A percentile compares a stretch with the other conserved stretches of the same genome.
phyloP scores from a whole-genome alignment of 2,113 vertebrate genomes.

The Erinaceus europaeus region DNA sequence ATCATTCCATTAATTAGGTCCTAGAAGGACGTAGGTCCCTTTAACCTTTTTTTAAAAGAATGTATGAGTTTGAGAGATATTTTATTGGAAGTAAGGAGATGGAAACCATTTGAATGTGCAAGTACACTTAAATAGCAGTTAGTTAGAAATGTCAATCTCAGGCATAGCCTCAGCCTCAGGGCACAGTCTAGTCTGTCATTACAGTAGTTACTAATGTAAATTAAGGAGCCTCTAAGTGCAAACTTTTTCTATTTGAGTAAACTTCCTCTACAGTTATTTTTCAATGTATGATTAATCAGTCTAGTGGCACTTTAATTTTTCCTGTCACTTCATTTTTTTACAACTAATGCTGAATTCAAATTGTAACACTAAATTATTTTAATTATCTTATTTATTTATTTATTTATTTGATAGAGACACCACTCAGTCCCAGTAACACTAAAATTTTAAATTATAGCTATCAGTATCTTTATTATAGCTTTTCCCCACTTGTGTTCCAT shows the following conservation, averaged over 20 bases:
- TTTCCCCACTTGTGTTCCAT: constrained; percentile 43
- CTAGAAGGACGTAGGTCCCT: too few relatives aligned
- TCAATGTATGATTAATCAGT: constrained; percentile 58
- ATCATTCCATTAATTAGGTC: constrained; percentile 19
- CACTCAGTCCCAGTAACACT: too few relatives aligned
- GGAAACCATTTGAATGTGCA: background rate
- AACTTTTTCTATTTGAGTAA: constrained; percentile 59
- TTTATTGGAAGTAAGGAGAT: background rate
- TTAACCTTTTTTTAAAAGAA: too few relatives aligned
- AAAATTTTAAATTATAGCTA: constrained; percentile 62
- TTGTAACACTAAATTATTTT: constrained; percentile 49
- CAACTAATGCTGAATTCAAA: constrained; percentile 52
- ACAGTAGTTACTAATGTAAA: constrained; percentile 62
- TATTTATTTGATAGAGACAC: too few relatives aligned
- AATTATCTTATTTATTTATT: too few relatives aligned
- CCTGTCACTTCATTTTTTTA: constrained; percentile 61
- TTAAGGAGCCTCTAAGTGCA: constrained; percentile 30
- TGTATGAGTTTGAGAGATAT: too few relatives aligned
- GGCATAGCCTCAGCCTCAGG: background rate
- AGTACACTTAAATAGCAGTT: constrained; percentile 18
- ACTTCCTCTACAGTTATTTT: constrained; percentile 58
- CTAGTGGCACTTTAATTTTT: constrained; percentile 52
- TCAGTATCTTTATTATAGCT: constrained; percentile 46
- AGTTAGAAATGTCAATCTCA: constrained; percentile 5
- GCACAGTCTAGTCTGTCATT: constrained; percentile 39